Conservation (phyloP, 2,888 invertebrate species). For the Caenorhabditis afra region DNA sequence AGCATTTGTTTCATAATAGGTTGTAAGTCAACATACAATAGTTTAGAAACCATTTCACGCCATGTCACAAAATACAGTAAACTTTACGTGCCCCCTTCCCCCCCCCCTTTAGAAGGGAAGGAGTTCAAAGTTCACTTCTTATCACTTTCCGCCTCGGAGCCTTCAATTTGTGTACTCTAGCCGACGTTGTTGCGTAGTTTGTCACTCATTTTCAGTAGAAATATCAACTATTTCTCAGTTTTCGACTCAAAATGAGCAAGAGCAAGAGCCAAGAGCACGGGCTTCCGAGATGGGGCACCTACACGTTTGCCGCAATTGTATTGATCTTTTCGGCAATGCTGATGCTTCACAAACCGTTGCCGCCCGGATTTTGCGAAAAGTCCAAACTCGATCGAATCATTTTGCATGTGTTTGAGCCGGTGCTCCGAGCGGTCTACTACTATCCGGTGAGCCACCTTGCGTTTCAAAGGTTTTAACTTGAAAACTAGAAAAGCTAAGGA, state of each 20-base stretch:
- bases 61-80: too few species aligned
- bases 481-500: background rate
- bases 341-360: conserved; percentile 64
- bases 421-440: conserved; percentile 66
- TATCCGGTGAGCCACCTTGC: conserved; percentile 72
- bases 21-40: too few species aligned
- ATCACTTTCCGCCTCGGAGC: background rate
- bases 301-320: conserved; percentile 12
- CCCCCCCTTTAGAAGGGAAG: too few species aligned
- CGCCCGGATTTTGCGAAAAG: conserved; percentile 63
- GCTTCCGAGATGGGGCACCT: conserved; percentile 8
- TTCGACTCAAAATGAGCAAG: background rate
- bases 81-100: too few species aligned
- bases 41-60: too few species aligned
- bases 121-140: background rate
- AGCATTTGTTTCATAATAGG: too few species aligned
- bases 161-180: conserved; percentile 25
- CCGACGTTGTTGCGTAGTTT: conserved; percentile 15
- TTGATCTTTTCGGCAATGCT: conserved; percentile 23
- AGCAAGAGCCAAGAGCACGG: background rate
- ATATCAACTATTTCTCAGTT: background rate
- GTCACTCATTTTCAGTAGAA: background rate
- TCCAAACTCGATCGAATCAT: conserved; percentile 59
- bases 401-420: conserved; percentile 68
- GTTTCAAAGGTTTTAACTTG: too few species aligned